Percentiles rank a stretch among this genome's conserved stretches.
Evolutionary conservation across 1,140 invertebrate genomes (phyloP).

Genomic region (Leptoteleia sp.): DNA sequence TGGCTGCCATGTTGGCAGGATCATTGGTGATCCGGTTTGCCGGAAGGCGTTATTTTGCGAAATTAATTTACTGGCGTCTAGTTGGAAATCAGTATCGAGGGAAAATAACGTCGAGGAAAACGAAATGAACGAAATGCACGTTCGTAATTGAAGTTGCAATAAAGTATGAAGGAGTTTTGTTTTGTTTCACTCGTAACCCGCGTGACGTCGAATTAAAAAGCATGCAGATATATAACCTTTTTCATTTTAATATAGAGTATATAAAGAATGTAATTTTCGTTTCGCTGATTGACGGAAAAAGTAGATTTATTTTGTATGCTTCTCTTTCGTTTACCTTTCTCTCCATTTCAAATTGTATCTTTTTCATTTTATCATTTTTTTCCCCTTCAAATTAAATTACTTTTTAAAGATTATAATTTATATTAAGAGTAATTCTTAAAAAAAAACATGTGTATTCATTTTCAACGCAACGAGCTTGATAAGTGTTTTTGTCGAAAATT

Average conservation of each 20-base stretch:
- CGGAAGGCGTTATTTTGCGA: background rate
- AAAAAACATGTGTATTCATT: no score
- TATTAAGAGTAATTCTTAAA: no score
- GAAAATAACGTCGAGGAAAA: slow-evolving; percentile 15
- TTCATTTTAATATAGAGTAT: slow-evolving; percentile 11
- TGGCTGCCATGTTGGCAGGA: no score
- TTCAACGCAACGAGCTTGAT: no score
- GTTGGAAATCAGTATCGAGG: slow-evolving; percentile 25
- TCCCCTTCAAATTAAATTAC: no score
- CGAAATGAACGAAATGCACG: slow-evolving; percentile 22
- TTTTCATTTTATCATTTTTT: no score
- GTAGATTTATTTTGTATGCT: background rate
- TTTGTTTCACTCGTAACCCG: slow-evolving; percentile 27
- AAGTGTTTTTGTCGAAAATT: no score
- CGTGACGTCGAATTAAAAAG: slow-evolving; percentile 12
- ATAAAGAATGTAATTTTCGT: slow-evolving; percentile 14
- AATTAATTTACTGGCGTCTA: slow-evolving; percentile 26
- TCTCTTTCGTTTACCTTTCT: no score
- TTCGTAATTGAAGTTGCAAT: slow-evolving; percentile 22
- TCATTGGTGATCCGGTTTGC: background rate
- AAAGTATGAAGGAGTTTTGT: slow-evolving; percentile 19
- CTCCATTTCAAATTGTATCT: no score
- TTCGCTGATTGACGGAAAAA: slow-evolving; percentile 5
- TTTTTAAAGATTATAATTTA: no score
- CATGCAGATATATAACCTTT: slow-evolving; percentile 17